Conservation (phyloP, 2,888 invertebrate species). For the Tenthredo mesomela region DNA sequence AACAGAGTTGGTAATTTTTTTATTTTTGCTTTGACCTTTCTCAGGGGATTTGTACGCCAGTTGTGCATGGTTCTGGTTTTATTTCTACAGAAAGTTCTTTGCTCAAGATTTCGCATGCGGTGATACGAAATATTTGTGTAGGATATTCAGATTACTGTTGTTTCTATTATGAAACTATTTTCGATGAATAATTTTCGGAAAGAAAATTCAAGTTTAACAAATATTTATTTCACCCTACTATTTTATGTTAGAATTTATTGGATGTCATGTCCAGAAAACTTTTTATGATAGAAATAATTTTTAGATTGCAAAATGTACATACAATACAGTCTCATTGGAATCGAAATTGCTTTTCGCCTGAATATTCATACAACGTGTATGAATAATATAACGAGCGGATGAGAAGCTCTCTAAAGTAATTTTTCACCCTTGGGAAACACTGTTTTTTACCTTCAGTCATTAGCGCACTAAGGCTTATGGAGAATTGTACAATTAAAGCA, state of each 20-base stretch:
- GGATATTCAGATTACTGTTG: background rate
- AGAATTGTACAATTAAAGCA: background rate
- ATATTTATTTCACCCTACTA: background rate
- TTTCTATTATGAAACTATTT: background rate
- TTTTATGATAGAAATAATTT: background rate
- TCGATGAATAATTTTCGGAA: background rate
- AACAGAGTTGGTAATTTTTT: background rate
- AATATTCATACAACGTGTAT: conserved; percentile 8
- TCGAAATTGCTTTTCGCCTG: background rate
- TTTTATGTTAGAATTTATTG: background rate
- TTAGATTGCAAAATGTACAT: background rate
- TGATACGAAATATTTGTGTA: background rate
- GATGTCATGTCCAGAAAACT: background rate
- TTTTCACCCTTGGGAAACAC: background rate
- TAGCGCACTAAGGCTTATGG: background rate
- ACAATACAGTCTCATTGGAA: background rate
- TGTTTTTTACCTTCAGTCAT: background rate
- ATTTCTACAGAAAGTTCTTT: background rate
- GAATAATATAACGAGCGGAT: background rate
- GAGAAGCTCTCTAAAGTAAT: background rate
- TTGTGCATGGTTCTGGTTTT: background rate
- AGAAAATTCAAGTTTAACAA: background rate
- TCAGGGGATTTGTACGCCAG: background rate
- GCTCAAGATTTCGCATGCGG: background rate
- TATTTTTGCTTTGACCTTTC: background rate